phyloP scores from a whole-genome alignment of 2,888 invertebrate genomes.

The Campoplex capitator region DNA sequence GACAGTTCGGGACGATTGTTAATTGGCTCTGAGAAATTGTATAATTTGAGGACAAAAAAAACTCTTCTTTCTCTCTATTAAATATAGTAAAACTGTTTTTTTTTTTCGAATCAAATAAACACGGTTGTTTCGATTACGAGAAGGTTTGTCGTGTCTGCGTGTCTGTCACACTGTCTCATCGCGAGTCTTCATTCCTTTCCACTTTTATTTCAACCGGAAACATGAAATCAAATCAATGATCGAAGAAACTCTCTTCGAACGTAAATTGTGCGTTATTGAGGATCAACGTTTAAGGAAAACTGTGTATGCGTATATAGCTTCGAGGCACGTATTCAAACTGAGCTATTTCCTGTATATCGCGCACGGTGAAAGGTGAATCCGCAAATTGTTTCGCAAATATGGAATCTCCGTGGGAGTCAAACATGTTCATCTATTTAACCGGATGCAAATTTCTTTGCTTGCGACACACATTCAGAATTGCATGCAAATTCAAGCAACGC shows the following conservation, averaged over 20 bases:
- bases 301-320: background rate
- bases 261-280: background rate
- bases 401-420: conserved; percentile 18
- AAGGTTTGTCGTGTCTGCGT: background rate
- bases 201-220: background rate
- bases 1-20: background rate
- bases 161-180: background rate
- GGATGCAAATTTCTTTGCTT: background rate
- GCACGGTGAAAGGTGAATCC: conserved; percentile 63
- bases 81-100: background rate
- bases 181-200: background rate
- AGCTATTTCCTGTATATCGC: conserved; percentile 52
- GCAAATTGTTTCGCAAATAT: conserved; percentile 51
- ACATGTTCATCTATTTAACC: conserved; percentile 25
- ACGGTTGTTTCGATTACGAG: too few species aligned
- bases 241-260: background rate
- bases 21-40: background rate
- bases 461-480: background rate
- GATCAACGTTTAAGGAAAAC: conserved; percentile 8
- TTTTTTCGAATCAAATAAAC: background rate
- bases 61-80: background rate
- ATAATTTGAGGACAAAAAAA: background rate
- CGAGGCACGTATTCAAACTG: conserved; percentile 45
- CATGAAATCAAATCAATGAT: background rate
- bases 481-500: background rate